phyloP scores from a whole-genome alignment of 2,797 vertebrate species.

The Gymnodraco acuticeps region DNA sequence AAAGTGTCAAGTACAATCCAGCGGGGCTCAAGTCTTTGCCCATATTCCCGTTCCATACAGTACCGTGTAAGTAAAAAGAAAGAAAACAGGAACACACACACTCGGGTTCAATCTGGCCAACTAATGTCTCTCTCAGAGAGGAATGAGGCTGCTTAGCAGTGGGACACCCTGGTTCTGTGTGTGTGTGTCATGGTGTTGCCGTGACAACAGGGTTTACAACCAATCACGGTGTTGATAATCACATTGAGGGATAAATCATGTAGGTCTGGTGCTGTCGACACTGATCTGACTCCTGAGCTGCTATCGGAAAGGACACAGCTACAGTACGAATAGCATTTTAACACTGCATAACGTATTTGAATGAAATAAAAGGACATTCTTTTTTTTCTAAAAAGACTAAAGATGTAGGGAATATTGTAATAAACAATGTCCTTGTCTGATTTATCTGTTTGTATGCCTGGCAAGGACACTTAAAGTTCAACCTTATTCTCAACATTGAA shows the following conservation, averaged over 20 bases:
- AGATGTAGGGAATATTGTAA: too few species aligned
- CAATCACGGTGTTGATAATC: slow-evolving; percentile 72
- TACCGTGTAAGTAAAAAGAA: slow-evolving; percentile 48
- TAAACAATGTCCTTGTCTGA: too few species aligned
- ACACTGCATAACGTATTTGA: not conserved
- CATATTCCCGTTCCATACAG: slow-evolving; percentile 64
- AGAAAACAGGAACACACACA: slow-evolving; percentile 31
- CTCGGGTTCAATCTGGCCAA: slow-evolving; percentile 82
- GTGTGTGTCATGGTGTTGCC: slow-evolving; percentile 33
- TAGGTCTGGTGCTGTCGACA: slow-evolving; percentile 37
- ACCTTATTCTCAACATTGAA: too few species aligned
- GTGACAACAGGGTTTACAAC: slow-evolving; percentile 73
- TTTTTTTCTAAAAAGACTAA: too few species aligned
- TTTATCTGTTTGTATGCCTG: too few species aligned
- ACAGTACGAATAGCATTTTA: not conserved
- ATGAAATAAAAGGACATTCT: too few species aligned
- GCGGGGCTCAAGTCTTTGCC: slow-evolving; percentile 38
- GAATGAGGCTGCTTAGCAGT: slow-evolving; percentile 81
- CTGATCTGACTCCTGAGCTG: slow-evolving; percentile 46
- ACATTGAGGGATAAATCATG: slow-evolving; percentile 62
- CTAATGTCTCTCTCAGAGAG: slow-evolving; percentile 84
- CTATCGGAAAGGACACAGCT: slow-evolving; percentile 5
- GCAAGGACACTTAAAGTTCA: too few species aligned
- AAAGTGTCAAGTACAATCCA: slow-evolving; percentile 65
- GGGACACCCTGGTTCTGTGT: slow-evolving; percentile 46